These are phyloP conservation scores for Propithecus coquereli DNA, from an alignment of 2,113 vertebrate species.

Conservation along the genomic window DNA sequence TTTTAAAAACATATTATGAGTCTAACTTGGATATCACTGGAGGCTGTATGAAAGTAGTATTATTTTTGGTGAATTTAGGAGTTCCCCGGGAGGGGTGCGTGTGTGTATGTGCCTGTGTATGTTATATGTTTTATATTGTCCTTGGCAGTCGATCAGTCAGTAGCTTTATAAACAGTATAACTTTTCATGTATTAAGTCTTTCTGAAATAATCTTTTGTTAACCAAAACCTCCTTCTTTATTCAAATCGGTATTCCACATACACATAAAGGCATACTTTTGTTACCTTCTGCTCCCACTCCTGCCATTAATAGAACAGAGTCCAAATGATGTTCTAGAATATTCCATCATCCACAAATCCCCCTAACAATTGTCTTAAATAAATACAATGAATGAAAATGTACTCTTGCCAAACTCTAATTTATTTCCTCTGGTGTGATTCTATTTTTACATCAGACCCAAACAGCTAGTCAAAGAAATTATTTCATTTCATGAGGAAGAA, in stretches of 20 bases:
- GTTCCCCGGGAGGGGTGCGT: not conserved
- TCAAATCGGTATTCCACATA: not conserved
- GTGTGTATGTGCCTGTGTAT: not conserved
- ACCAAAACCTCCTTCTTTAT: not conserved
- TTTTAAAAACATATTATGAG: not conserved
- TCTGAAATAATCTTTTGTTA: not conserved
- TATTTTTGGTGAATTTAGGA: not conserved
- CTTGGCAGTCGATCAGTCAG: not conserved
- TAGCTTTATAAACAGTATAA: not conserved
- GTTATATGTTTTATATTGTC: not conserved
- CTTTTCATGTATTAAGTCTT: not conserved
- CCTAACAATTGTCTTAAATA: not conserved
- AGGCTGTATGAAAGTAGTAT: not conserved
- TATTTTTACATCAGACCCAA: conserved; percentile 19
- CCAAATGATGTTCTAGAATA: not conserved
- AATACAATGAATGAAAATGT: not conserved
- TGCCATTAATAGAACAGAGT: not conserved
- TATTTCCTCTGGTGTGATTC: not conserved
- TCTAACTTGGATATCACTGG: not conserved
- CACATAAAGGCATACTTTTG: not conserved
- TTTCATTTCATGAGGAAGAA: not conserved
- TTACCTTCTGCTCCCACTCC: not conserved
- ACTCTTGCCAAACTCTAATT: conserved; percentile 8
- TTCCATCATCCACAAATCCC: not conserved
- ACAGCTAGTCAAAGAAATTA: not conserved